A percentile compares a stretch with the other conserved stretches of the same genome.
Conservation (phyloP, 1,140 invertebrate genomes). For the Bombus waltoni region DNA sequence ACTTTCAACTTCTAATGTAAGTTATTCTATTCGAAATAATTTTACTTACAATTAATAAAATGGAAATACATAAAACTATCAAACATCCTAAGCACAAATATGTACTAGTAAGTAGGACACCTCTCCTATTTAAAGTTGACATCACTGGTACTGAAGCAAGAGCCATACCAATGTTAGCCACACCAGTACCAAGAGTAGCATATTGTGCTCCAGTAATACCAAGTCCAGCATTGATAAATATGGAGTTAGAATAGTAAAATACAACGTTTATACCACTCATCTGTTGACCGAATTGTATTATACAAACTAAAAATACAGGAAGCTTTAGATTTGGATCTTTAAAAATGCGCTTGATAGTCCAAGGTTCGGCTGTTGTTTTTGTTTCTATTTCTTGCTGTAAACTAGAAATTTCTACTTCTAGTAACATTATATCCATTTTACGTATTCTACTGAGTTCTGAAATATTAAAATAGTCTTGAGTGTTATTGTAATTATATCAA, state of each 20-base stretch:
- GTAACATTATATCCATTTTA: slow-evolving; percentile 67
- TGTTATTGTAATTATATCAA: not conserved
- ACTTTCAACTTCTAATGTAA: not conserved
- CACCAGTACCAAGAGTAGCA: slow-evolving; percentile 88
- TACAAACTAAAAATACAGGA: slow-evolving; percentile 88
- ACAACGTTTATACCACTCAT: slow-evolving; percentile 94
- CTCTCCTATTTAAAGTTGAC: slow-evolving; percentile 84
- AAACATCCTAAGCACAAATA: slow-evolving; percentile 82
- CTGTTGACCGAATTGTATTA: slow-evolving; percentile 92
- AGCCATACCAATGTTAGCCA: slow-evolving; percentile 88
- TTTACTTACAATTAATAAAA: slow-evolving; percentile 85
- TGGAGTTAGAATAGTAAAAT: slow-evolving; percentile 90
- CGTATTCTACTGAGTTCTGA: slow-evolving; percentile 75
- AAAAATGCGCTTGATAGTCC: slow-evolving; percentile 84
- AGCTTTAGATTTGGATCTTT: slow-evolving; percentile 84
- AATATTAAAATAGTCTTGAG: slow-evolving; percentile 48
- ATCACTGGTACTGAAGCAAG: slow-evolving; percentile 85
- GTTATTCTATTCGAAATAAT: slow-evolving; percentile 16
- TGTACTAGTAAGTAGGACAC: slow-evolving; percentile 84
- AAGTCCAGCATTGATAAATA: slow-evolving; percentile 88
- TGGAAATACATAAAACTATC: slow-evolving; percentile 83
- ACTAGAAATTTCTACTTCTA: slow-evolving; percentile 76
- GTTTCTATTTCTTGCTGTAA: slow-evolving; percentile 81
- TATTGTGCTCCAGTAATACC: slow-evolving; percentile 83
- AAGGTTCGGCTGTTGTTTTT: slow-evolving; percentile 74